These are phyloP conservation scores for Yasuhikotakia modesta DNA, from an alignment of 2,797 vertebrate species.

Conservation along the genomic window DNA sequence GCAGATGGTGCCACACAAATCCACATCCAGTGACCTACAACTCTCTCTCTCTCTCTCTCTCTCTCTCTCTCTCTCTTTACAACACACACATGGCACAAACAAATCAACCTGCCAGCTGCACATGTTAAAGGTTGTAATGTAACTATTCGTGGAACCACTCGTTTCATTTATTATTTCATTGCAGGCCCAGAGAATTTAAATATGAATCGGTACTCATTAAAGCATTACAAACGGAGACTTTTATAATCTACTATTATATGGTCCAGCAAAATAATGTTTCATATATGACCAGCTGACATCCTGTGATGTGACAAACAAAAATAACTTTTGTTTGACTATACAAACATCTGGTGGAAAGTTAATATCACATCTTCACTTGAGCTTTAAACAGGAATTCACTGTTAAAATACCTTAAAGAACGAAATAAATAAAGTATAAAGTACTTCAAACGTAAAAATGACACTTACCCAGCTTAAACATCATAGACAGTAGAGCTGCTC, in stretches of 20 bases:
- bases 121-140: neutral
- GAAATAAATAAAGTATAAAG: neutral
- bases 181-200: neutral
- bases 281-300: too few species aligned
- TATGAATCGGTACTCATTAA: neutral
- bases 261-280: too few species aligned
- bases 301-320: too few species aligned
- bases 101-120: conserved; percentile 38
- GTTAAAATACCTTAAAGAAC: neutral
- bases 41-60: conserved; percentile 12
- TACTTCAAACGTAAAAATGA: neutral
- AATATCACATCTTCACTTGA: too few species aligned
- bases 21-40: conserved; percentile 9
- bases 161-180: neutral
- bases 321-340: too few species aligned
- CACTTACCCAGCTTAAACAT: conserved; percentile 75
- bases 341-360: too few species aligned
- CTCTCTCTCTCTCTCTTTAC: neutral
- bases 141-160: conserved; percentile 17
- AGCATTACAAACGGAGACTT: neutral
- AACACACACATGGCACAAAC: conserved; percentile 13
- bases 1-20: conserved; percentile 36
- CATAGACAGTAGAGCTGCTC: conserved; percentile 66
- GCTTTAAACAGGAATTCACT: too few species aligned
- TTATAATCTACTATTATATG: neutral